Percentiles rank a stretch among this genome's conserved stretches.
phyloP scores from a whole-genome alignment of 2,797 vertebrate genomes.

The Poecilia picta region DNA sequence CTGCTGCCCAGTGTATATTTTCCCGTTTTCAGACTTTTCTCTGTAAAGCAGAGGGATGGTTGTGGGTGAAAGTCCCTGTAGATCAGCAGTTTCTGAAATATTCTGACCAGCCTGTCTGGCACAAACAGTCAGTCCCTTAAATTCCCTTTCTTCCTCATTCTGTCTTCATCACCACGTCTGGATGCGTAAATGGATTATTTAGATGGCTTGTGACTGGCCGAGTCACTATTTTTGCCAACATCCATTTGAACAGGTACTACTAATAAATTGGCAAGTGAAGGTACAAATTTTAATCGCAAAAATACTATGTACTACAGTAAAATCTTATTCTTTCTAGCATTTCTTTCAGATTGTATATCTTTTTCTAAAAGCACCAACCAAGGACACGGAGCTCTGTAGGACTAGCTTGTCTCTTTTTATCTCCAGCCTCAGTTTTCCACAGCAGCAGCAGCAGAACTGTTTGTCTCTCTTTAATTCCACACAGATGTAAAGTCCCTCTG shows the following conservation, averaged over 20 bases:
- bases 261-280: not conserved
- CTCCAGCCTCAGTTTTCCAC: slow-evolving; percentile 14
- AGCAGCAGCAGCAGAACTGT: slow-evolving; percentile 32
- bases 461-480: slow-evolving; percentile 54
- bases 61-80: not conserved
- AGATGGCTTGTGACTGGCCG: not conserved
- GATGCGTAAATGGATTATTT: not conserved
- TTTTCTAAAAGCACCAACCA: not conserved
- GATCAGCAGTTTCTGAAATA: not conserved
- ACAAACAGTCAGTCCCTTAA: not conserved
- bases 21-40: not conserved
- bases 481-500: slow-evolving; percentile 56
- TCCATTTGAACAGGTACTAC: not conserved
- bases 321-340: not conserved
- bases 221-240: not conserved
- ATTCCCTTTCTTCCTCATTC: not conserved
- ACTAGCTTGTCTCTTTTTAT: slow-evolving; percentile 6
- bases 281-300: not conserved
- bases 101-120: not conserved
- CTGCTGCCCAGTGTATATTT: not conserved
- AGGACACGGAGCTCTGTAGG: slow-evolving; percentile 3
- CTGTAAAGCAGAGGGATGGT: not conserved
- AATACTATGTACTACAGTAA: not conserved
- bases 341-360: not conserved
- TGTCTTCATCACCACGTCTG: not conserved